These are phyloP conservation scores for Cladopsammia gracilis DNA, from an alignment of 64 coral and sea anemone species.

Conservation along the genomic window DNA sequence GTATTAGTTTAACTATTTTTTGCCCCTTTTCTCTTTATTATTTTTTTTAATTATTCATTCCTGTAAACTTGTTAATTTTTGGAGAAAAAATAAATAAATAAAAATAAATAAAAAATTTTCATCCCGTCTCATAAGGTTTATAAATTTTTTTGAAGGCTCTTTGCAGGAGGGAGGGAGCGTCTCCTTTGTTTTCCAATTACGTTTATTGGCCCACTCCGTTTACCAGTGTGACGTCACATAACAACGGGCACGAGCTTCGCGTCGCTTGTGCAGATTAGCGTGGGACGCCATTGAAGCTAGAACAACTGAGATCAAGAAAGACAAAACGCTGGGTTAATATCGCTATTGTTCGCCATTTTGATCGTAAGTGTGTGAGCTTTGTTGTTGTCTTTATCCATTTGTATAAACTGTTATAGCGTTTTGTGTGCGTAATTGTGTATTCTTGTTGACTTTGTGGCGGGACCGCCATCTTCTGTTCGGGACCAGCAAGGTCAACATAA, in stretches of 20 bases:
- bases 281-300: neutral
- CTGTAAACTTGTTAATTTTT: no score
- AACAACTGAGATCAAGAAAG: conserved; percentile 1
- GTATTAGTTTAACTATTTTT: no score
- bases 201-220: neutral
- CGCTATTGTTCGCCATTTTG: neutral
- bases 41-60: no score
- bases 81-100: no score
- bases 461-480: conserved; percentile 15
- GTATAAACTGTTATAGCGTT: neutral
- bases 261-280: neutral
- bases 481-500: neutral
- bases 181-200: no score
- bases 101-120: no score
- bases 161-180: no score
- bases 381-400: neutral
- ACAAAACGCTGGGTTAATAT: neutral
- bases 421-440: neutral
- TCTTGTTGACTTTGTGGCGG: neutral
- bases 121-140: no score
- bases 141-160: no score
- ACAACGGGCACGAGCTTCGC: neutral
- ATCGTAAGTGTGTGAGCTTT: neutral
- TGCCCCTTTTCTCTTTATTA: no score
- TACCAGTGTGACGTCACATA: neutral